phyloP scores from a whole-genome alignment of 2,113 vertebrate genomes.

The Australoheros scitulus region DNA sequence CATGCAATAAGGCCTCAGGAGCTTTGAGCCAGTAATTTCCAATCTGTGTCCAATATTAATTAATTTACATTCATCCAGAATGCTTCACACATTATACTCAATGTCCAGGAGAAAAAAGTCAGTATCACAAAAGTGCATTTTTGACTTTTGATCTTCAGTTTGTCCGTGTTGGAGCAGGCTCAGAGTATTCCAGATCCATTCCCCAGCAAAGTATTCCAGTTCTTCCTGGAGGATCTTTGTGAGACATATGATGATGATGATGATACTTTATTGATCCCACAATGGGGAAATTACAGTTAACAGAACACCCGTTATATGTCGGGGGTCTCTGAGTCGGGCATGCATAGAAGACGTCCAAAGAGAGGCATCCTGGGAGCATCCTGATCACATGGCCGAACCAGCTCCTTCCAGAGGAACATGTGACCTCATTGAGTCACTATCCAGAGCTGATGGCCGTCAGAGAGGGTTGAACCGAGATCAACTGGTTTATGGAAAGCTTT shows the following conservation, averaged over 20 bases:
- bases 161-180: background rate
- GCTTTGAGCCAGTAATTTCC: background rate
- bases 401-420: no score
- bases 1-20: background rate
- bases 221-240: background rate
- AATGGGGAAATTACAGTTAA: no score
- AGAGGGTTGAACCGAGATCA: no score
- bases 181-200: background rate
- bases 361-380: background rate
- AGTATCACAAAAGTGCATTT: background rate
- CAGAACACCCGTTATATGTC: no score
- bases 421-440: no score
- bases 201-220: background rate
- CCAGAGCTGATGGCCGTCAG: no score
- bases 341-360: background rate
- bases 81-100: no score
- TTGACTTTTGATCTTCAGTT: fast-evolving
- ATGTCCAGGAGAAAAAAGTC: no score
- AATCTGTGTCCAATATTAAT: background rate
- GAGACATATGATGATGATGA: no score
- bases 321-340: background rate
- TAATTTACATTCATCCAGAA: background rate
- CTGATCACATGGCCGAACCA: background rate
- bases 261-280: no score
- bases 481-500: no score